These are phyloP conservation scores for Sandelia bainsii DNA, from an alignment of 2,797 vertebrate genomes.

Conservation along the genomic window DNA sequence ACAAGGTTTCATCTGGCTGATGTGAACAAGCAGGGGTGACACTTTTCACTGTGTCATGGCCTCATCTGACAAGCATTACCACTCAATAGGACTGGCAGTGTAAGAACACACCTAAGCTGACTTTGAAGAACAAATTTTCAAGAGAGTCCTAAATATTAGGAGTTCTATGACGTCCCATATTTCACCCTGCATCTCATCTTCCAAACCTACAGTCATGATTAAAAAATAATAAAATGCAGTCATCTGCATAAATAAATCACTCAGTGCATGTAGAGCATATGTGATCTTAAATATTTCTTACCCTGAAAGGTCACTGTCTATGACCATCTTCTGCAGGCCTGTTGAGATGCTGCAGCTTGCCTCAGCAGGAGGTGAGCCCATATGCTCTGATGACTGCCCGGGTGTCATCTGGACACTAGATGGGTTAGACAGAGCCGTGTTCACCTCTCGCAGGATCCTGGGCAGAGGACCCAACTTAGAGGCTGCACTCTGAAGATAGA, in stretches of 20 bases:
- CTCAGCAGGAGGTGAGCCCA: conserved; percentile 86
- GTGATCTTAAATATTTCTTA: conserved; percentile 69
- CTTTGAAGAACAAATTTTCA: conserved; percentile 5
- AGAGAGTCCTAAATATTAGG: not conserved
- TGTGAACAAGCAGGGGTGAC: conserved; percentile 66
- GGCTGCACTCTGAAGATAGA: conserved; percentile 82
- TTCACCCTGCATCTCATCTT: not conserved
- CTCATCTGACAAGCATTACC: conserved; percentile 39
- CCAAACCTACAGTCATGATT: not conserved
- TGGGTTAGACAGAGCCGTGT: conserved; percentile 90
- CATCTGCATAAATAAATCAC: conserved; percentile 6
- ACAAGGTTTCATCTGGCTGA: conserved; percentile 53
- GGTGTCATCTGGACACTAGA: conserved; percentile 84
- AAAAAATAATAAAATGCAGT: not conserved
- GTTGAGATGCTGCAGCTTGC: conserved; percentile 91
- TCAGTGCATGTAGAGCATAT: too few species aligned
- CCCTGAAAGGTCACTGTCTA: conserved; percentile 96
- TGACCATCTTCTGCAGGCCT: conserved; percentile 97
- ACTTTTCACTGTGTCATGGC: conserved; percentile 30
- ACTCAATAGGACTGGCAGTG: conserved; percentile 16
- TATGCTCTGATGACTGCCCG: conserved; percentile 80
- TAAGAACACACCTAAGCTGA: conserved; percentile 3
- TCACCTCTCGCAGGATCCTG: conserved; percentile 95
- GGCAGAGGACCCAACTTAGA: conserved; percentile 95
- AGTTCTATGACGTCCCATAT: not conserved